Conservation (phyloP, 2,797 vertebrate genomes). For the Jordanella pulchra region DNA sequence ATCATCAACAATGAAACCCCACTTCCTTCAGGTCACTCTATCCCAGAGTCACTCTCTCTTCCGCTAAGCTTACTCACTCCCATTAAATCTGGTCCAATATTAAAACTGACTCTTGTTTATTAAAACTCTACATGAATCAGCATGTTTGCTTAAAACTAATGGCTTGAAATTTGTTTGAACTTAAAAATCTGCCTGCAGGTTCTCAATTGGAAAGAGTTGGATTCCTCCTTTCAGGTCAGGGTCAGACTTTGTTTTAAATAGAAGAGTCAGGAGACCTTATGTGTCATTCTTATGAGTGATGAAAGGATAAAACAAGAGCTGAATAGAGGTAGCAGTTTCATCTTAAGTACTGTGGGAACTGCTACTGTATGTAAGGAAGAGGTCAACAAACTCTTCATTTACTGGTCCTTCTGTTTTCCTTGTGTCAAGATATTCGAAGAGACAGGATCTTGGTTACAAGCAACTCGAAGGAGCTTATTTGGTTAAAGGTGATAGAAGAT, state of each 20-base stretch:
- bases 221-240: neutral
- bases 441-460: neutral
- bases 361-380: neutral
- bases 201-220: neutral
- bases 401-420: neutral
- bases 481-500: no score
- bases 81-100: conserved; percentile 3
- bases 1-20: conserved; percentile 40
- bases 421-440: neutral
- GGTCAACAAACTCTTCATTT: neutral
- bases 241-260: neutral
- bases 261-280: neutral
- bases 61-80: neutral
- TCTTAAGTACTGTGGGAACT: neutral
- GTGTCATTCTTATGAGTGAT: neutral
- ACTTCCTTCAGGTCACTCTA: conserved; percentile 29
- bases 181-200: neutral
- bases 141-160: neutral
- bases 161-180: neutral
- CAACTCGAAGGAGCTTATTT: neutral
- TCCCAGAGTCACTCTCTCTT: conserved; percentile 54
- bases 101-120: neutral
- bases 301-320: neutral
- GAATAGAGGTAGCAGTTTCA: neutral
- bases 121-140: neutral